These are phyloP conservation scores for Matsumyia berberina DNA, from an alignment of 2,888 invertebrate species.

Conservation along the genomic window DNA sequence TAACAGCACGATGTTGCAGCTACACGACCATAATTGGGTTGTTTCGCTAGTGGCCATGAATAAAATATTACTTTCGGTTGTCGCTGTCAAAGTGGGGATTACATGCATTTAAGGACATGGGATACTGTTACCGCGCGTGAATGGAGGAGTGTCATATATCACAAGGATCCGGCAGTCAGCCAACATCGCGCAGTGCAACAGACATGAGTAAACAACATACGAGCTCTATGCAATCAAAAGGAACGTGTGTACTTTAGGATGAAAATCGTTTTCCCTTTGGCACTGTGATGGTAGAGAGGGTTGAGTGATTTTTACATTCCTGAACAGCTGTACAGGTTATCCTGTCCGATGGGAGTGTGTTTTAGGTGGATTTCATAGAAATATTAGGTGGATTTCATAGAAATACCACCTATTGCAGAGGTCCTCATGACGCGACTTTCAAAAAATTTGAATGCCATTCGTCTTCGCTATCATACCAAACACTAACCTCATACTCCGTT, in stretches of 20 bases:
- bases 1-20: slow-evolving; percentile 41
- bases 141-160: slow-evolving; percentile 12
- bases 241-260: slow-evolving; percentile 57
- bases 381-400: too few species aligned
- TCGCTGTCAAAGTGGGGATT: slow-evolving; percentile 71
- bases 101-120: slow-evolving; percentile 71
- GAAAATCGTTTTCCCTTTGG: slow-evolving; percentile 62
- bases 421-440: too few species aligned
- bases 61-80: slow-evolving; percentile 73
- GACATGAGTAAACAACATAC: slow-evolving; percentile 53
- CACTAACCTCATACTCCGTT: too few species aligned
- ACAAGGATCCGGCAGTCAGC: slow-evolving; percentile 27
- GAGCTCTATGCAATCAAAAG: slow-evolving; percentile 56
- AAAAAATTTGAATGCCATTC: too few species aligned
- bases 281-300: not conserved
- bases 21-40: slow-evolving; percentile 68
- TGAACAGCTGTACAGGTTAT: not conserved
- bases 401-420: too few species aligned
- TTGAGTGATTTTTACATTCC: not conserved
- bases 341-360: too few species aligned
- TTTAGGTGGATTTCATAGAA: too few species aligned
- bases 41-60: slow-evolving; percentile 75
- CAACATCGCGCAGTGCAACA: slow-evolving; percentile 28
- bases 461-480: too few species aligned
- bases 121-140: slow-evolving; percentile 7